phyloP scores from a whole-genome alignment of 2,113 vertebrate species.

The Apteryx owenii region DNA sequence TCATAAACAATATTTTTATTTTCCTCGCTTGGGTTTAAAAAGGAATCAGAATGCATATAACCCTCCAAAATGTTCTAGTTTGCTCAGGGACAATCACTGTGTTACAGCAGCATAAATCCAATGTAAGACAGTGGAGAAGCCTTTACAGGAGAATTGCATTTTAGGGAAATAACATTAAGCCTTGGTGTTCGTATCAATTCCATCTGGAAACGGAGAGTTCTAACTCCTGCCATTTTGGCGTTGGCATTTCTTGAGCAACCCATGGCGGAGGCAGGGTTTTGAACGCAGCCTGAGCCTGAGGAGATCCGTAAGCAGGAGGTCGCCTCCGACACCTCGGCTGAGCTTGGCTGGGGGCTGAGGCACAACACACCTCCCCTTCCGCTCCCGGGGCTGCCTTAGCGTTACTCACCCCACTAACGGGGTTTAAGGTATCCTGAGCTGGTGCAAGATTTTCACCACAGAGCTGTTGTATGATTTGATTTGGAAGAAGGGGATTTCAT shows the following conservation, averaged over 20 bases:
- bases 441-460: background rate
- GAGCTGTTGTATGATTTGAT: background rate
- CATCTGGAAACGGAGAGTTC: background rate
- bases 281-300: background rate
- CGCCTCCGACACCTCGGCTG: background rate
- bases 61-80: background rate
- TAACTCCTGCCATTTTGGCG: background rate
- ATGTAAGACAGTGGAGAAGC: background rate
- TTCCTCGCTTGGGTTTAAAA: background rate
- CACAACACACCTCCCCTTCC: background rate
- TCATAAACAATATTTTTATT: background rate
- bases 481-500: background rate
- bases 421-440: background rate
- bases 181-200: background rate
- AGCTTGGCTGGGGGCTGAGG: background rate
- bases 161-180: background rate
- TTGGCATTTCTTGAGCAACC: background rate
- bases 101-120: background rate
- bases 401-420: background rate
- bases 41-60: background rate
- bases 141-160: background rate
- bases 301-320: background rate
- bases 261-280: background rate
- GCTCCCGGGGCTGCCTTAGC: rapidly evolving
- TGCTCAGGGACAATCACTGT: rapidly evolving